Conservation (phyloP, 2,797 vertebrate species). For the Pangasius macronema region DNA sequence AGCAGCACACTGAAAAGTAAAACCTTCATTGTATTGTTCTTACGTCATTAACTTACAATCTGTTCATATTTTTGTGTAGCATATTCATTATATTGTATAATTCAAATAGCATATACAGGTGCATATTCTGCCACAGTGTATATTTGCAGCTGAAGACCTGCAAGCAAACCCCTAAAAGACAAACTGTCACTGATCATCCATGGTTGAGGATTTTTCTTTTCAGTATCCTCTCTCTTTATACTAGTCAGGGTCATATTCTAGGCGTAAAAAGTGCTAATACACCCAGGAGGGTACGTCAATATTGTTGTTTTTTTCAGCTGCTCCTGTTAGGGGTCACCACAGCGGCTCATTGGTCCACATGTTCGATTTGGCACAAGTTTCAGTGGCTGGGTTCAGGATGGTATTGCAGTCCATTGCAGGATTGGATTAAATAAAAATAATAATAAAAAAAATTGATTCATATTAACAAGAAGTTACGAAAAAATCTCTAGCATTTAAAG, state of each 20-base stretch:
- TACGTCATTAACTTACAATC: not conserved
- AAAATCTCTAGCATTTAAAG: not conserved
- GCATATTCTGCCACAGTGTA: not conserved
- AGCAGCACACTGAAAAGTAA: not conserved
- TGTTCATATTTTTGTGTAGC: not conserved
- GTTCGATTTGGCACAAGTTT: too few species aligned
- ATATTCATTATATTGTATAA: not conserved
- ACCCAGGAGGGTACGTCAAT: not conserved
- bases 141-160: not conserved
- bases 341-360: too few species aligned
- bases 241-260: not conserved
- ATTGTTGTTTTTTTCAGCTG: too few species aligned
- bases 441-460: not conserved
- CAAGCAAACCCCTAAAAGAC: not conserved
- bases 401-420: not conserved
- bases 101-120: not conserved
- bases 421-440: not conserved
- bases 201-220: not conserved
- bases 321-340: too few species aligned
- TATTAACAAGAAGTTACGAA: not conserved
- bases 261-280: not conserved
- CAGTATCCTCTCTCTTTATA: not conserved
- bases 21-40: not conserved
- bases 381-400: not conserved
- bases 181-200: not conserved